A percentile compares a stretch with the other conserved stretches of the same genome.
Evolutionary conservation across 2,113 vertebrate species (phyloP).

Genomic region (Malaclemys terrapin): DNA sequence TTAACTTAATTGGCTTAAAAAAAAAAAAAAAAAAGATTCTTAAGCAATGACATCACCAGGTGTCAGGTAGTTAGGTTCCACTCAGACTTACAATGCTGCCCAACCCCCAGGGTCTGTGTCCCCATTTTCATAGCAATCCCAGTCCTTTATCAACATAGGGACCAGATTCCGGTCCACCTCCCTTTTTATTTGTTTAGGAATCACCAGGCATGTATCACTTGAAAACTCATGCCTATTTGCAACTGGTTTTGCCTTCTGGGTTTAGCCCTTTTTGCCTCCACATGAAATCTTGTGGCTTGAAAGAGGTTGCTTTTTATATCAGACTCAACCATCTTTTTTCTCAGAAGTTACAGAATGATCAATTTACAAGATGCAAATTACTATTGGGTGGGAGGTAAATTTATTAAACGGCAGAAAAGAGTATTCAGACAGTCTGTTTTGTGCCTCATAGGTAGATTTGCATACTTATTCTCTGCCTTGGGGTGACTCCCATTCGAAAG

Average conservation of each 20-base stretch:
- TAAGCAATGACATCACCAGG: neutral
- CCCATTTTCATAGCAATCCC: rapidly evolving
- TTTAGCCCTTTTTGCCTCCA: neutral
- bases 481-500: constrained; percentile 41
- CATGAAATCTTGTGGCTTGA: neutral
- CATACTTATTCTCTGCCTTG: constrained; percentile 68
- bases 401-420: constrained; percentile 18
- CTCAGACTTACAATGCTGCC: neutral
- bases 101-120: rapidly evolving
- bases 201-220: neutral
- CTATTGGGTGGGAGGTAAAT: constrained; percentile 43
- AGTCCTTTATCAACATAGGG: neutral
- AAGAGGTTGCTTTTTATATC: neutral
- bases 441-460: constrained; percentile 59
- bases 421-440: constrained; percentile 52
- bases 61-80: neutral
- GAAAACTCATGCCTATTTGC: neutral
- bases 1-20: rapidly evolving
- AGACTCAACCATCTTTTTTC: constrained; percentile 17
- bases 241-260: neutral
- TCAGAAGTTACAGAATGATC: constrained; percentile 1
- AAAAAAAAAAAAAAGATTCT: neutral
- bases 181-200: neutral
- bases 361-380: constrained; percentile 46
- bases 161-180: neutral